Evolutionary conservation across 2,888 invertebrate species (phyloP).

Genomic region (Listrodromus nycthemerus): DNA sequence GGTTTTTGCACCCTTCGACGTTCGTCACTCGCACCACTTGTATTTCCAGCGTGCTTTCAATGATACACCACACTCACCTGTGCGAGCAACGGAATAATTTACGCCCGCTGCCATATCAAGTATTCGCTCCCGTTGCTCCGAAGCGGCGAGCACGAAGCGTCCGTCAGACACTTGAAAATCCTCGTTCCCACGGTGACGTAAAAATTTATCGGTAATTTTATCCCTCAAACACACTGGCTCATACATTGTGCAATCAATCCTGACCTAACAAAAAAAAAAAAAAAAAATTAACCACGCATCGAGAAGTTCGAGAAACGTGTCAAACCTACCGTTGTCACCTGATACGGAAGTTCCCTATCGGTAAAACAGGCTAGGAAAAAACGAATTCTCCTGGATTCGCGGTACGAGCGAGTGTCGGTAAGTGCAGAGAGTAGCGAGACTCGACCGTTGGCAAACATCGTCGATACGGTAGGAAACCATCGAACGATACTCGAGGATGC

Average conservation of each 20-base stretch:
- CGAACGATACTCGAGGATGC: conserved; percentile 59
- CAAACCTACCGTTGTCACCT: background rate
- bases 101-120: background rate
- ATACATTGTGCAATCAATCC: background rate
- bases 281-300: background rate
- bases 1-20: conserved; percentile 36
- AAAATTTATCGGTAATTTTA: conserved; percentile 33
- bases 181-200: background rate
- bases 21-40: conserved; percentile 26
- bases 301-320: conserved; percentile 6
- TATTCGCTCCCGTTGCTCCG: conserved; percentile 12
- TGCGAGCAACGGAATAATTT: conserved; percentile 22
- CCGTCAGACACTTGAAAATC: conserved; percentile 15
- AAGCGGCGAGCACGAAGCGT: conserved; percentile 21
- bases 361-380: conserved; percentile 68
- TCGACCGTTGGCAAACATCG: conserved; percentile 53
- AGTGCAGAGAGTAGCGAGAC: conserved; percentile 32
- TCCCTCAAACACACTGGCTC: conserved; percentile 17
- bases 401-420: conserved; percentile 65
- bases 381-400: conserved; percentile 8
- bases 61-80: conserved; percentile 22
- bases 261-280: conserved; percentile 11
- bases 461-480: conserved; percentile 73
- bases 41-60: conserved; percentile 16
- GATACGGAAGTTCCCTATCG: conserved; percentile 27